Percentiles rank a stretch among this genome's conserved stretches.
Conservation (phyloP, 2,113 vertebrate species). For the Phoenicopterus ruber region DNA sequence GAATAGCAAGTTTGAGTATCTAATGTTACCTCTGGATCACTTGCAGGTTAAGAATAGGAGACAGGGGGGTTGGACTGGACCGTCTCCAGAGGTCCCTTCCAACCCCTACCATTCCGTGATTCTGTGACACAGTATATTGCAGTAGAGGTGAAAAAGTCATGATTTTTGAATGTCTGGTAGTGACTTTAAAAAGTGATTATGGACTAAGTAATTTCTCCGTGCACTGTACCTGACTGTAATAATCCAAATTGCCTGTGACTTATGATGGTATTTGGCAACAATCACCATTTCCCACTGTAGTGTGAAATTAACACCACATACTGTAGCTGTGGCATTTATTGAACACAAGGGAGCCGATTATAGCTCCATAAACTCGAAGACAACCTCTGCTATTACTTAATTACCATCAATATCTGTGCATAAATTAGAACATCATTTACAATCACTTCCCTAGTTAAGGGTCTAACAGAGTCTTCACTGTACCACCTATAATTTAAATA, state of each 20-base stretch:
- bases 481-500: conserved; percentile 1
- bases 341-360: conserved; percentile 71
- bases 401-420: conserved; percentile 62
- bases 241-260: conserved; percentile 72
- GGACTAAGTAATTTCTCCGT: conserved; percentile 56
- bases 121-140: not conserved
- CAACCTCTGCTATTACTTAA: conserved; percentile 75
- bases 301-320: conserved; percentile 72
- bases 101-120: no score
- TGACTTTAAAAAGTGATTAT: conserved; percentile 70
- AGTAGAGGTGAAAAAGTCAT: conserved; percentile 35
- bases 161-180: conserved; percentile 51
- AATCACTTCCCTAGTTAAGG: conserved; percentile 35
- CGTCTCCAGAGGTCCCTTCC: no score
- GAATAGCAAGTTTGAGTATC: not conserved
- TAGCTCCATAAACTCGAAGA: conserved; percentile 67
- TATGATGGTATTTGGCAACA: conserved; percentile 73
- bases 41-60: not conserved
- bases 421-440: conserved; percentile 63
- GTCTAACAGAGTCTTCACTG: conserved; percentile 36
- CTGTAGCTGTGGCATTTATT: conserved; percentile 66
- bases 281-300: conserved; percentile 64
- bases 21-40: not conserved
- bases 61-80: no score
- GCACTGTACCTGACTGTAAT: conserved; percentile 51